phyloP scores from a whole-genome alignment of 2,888 invertebrate species.

The Sesia apiformis region DNA sequence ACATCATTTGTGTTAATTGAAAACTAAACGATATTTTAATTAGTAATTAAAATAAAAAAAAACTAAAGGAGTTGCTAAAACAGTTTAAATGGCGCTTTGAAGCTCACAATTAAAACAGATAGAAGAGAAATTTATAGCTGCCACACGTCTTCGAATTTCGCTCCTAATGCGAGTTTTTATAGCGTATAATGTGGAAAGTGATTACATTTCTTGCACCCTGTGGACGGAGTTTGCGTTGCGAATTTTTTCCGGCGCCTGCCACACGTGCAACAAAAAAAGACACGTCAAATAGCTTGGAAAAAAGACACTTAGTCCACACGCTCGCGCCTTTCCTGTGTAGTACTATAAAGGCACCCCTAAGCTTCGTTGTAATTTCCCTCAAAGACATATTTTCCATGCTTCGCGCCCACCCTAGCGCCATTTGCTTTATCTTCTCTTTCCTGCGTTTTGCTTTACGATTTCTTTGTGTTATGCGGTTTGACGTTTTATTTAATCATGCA shows the following conservation, averaged over 20 bases:
- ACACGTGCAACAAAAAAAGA: constrained; percentile 29
- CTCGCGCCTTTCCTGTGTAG: constrained; percentile 34
- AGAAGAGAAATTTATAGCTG: too few relatives aligned
- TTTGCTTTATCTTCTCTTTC: constrained; percentile 28
- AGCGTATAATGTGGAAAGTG: constrained; percentile 24
- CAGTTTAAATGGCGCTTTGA: too few relatives aligned
- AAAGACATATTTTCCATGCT: constrained; percentile 50
- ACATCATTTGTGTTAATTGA: too few relatives aligned
- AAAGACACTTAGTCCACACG: constrained; percentile 55
- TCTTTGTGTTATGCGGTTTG: neutral
- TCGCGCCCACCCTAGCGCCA: constrained; percentile 33
- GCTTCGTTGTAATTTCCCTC: constrained; percentile 44
- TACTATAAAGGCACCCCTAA: constrained; percentile 22
- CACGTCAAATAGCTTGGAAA: constrained; percentile 57
- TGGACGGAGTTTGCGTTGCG: constrained; percentile 12
- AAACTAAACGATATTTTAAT: too few relatives aligned
- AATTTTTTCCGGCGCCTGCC: constrained; percentile 34
- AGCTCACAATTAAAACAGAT: too few relatives aligned
- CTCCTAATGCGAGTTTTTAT: neutral
- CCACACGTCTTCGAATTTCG: too few relatives aligned
- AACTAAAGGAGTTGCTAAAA: too few relatives aligned
- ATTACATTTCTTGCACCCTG: constrained; percentile 6
- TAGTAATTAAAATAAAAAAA: too few relatives aligned
- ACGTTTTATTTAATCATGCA: neutral
- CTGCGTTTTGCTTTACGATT: constrained; percentile 12